Evolutionary conservation across 2,797 vertebrate species (phyloP), one percentile per base, ranked within the genome.

Genomic region (Galaxias olidus): DNA sequence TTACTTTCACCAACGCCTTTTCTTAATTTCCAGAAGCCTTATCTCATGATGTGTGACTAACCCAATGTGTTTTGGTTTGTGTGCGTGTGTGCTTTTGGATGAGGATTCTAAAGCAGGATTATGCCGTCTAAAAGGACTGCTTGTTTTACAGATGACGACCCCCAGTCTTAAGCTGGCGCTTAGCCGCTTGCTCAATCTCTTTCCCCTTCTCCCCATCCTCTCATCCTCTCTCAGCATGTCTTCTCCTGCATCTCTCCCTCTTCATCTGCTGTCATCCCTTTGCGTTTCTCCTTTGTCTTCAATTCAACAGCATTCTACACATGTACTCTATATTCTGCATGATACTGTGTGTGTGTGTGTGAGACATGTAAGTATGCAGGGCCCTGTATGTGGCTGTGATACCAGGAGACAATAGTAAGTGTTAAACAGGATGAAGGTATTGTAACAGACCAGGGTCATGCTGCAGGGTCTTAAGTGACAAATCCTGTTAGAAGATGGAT

Each of bases 401-500:
- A 30, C 10, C 18, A 41, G 14, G 55, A 51, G 12, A 18, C 10
- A 9, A 12, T 5, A 17, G 12, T 45, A 15, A 72, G 78, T 80
- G 80, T 78, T 77, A 79, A 88, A 87, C 84, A 85, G 84, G 87
- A 87, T 87, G 82, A 85, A 75, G 80, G 75, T 80, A 77, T 79
- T 84, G 84, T 78, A 75, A 68, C 77, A 83, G 82, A 86, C 86
- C 69, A 88, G 79, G 82, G 87, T 87, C 85, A 90, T 77, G 86
- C 85, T 84, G 70, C 13, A 63, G 30, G 78, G 87, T 89, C 88
- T 90, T 91, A 90, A 79, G 85, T 85, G 84, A 87, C 86, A 89
- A 91, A 93, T 93, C 91, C 90, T 88, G 85, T 93, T 91, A 90
- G 66, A 81, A 91, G 71, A 82, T 65, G 89, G 90, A 91, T 92